phyloP scores from a whole-genome alignment of 2,797 vertebrate genomes.

The Pogonophryne albipinna region DNA sequence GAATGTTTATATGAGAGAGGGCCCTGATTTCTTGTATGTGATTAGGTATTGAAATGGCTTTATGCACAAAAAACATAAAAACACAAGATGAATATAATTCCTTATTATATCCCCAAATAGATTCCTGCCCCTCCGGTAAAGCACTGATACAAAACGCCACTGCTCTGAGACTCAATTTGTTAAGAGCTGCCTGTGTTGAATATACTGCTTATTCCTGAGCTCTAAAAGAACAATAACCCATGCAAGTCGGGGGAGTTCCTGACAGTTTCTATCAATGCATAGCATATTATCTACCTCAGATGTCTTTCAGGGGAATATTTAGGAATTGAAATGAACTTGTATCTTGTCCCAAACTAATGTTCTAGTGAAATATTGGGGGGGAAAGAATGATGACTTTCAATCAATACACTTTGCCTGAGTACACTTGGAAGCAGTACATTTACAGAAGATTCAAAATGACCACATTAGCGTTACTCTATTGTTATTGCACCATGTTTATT shows the following conservation, averaged over 20 bases:
- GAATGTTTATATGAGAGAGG: slow-evolving; percentile 10
- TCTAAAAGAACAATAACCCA: slow-evolving; percentile 33
- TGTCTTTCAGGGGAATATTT: slow-evolving; percentile 20
- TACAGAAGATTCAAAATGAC: neutral
- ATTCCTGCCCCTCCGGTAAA: slow-evolving; percentile 34
- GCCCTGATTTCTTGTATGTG: slow-evolving; percentile 24
- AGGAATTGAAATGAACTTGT: slow-evolving; percentile 16
- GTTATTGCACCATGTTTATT: neutral
- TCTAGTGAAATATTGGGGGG: neutral
- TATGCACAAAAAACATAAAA: slow-evolving; percentile 2
- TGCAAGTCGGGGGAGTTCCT: slow-evolving; percentile 28
- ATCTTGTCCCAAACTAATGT: slow-evolving; percentile 23
- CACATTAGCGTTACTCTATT: neutral
- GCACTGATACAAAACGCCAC: slow-evolving; percentile 27
- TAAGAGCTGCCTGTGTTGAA: slow-evolving; percentile 28
- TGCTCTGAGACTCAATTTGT: slow-evolving; percentile 36
- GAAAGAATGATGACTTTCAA: neutral
- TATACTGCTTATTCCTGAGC: slow-evolving; percentile 8
- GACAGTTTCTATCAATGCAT: slow-evolving; percentile 28
- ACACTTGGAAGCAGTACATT: too few relatives aligned
- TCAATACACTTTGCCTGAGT: neutral
- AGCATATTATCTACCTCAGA: slow-evolving; percentile 4
- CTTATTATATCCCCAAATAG: slow-evolving; percentile 21
- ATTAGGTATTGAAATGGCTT: slow-evolving; percentile 27
- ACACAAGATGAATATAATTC: slow-evolving; percentile 19